phyloP scores from a whole-genome alignment of 2,797 vertebrate genomes.

The Poeciliopsis infans region DNA sequence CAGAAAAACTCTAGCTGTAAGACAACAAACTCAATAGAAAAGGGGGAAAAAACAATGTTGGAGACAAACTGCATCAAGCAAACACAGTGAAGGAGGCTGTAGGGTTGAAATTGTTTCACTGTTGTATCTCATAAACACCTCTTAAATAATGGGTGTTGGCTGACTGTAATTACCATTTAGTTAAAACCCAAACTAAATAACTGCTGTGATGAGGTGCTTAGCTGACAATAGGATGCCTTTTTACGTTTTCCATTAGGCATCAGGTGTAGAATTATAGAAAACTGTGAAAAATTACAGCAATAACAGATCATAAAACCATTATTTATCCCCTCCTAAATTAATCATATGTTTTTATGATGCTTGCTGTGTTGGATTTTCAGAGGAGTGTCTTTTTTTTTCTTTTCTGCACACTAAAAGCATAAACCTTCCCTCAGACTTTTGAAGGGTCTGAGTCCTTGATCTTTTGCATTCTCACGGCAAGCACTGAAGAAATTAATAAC shows the following conservation, averaged over 20 bases:
- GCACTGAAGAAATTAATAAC: background rate
- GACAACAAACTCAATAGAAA: slow-evolving; percentile 48
- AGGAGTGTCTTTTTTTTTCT: background rate
- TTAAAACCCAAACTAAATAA: slow-evolving; percentile 4
- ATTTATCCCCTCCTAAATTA: background rate
- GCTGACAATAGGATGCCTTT: background rate
- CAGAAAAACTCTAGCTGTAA: slow-evolving; percentile 51
- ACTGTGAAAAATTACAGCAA: background rate
- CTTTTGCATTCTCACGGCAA: background rate
- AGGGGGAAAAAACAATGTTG: slow-evolving; percentile 27
- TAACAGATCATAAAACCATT: background rate
- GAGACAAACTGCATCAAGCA: slow-evolving; percentile 42
- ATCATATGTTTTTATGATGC: background rate
- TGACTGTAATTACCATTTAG: slow-evolving; percentile 3
- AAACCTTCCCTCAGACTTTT: background rate
- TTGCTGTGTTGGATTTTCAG: background rate
- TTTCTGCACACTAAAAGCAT: background rate
- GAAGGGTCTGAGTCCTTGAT: background rate
- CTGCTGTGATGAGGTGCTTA: slow-evolving; percentile 4
- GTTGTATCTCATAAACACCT: slow-evolving; percentile 7
- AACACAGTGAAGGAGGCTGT: slow-evolving; percentile 23
- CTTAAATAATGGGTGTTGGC: slow-evolving; percentile 5
- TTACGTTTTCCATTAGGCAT: background rate
- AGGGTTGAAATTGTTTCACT: slow-evolving; percentile 23
- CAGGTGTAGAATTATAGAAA: background rate